Conservation (phyloP, 2,888 invertebrate species). For the Microplitis manilae region DNA sequence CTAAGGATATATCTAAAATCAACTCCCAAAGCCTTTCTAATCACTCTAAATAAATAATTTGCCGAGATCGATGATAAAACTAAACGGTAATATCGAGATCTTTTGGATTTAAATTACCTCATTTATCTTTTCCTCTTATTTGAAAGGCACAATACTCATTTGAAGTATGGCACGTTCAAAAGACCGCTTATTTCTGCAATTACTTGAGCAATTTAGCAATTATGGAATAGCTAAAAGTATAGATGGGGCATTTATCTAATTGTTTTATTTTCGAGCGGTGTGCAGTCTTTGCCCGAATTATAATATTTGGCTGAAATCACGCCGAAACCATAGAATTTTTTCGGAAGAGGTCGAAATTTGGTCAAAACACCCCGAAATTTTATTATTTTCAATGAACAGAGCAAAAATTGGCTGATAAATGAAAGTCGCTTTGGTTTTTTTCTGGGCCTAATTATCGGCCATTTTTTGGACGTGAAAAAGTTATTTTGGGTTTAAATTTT, state of each 20-base stretch:
- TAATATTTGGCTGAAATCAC: too few relatives aligned
- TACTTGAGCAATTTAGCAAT: background rate
- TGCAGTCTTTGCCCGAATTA: too few relatives aligned
- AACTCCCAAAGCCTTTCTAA: constrained; percentile 17
- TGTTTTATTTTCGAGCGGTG: too few relatives aligned
- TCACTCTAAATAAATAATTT: constrained; percentile 4
- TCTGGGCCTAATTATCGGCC: too few relatives aligned
- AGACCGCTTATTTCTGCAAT: background rate
- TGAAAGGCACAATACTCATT: background rate
- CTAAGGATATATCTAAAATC: constrained; percentile 23
- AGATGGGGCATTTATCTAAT: too few relatives aligned
- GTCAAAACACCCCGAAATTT: too few relatives aligned
- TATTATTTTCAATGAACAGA: too few relatives aligned
- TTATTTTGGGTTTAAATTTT: background rate
- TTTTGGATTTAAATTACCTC: background rate
- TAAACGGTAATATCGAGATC: background rate
- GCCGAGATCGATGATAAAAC: background rate
- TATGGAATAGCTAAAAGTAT: background rate
- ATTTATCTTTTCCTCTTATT: background rate
- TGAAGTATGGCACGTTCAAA: background rate
- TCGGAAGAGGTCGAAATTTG: too few relatives aligned
- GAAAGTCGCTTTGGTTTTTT: too few relatives aligned
- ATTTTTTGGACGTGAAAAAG: too few relatives aligned
- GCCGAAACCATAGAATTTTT: too few relatives aligned
- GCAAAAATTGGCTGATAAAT: too few relatives aligned